phyloP scores from a whole-genome alignment of 2,888 invertebrate genomes.

The Macaria notata region DNA sequence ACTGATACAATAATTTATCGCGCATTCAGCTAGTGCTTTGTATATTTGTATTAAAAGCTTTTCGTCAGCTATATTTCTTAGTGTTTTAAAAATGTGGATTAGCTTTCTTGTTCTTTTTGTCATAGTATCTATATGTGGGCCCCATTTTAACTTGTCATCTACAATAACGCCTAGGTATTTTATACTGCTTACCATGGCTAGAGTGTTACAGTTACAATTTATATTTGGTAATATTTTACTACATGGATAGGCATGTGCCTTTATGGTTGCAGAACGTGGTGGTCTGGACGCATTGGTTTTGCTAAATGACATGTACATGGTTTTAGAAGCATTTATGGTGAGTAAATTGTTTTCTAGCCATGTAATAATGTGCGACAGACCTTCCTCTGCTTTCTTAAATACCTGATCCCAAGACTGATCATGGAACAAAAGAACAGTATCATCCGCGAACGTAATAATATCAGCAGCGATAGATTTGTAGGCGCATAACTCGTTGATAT shows the following conservation, averaged over 20 bases:
- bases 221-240: neutral
- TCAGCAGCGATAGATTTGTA: neutral
- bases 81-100: neutral
- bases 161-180: neutral
- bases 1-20: neutral
- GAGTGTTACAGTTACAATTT: neutral
- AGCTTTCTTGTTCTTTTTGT: neutral
- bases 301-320: neutral
- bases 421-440: neutral
- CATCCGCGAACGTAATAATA: neutral
- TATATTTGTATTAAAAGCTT: neutral
- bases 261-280: too few relatives aligned
- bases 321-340: neutral
- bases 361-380: too few relatives aligned
- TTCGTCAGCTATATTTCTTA: neutral
- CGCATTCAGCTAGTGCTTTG: neutral
- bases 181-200: neutral
- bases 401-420: neutral
- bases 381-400: too few relatives aligned
- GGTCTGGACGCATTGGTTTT: neutral
- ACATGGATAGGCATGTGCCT: too few relatives aligned
- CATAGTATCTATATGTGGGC: neutral
- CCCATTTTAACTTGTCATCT: neutral
- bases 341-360: too few relatives aligned
- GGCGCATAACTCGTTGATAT: neutral